Evolutionary conservation across 2,797 vertebrate species (phyloP).

Genomic region (Eutrigla gurnardus): DNA sequence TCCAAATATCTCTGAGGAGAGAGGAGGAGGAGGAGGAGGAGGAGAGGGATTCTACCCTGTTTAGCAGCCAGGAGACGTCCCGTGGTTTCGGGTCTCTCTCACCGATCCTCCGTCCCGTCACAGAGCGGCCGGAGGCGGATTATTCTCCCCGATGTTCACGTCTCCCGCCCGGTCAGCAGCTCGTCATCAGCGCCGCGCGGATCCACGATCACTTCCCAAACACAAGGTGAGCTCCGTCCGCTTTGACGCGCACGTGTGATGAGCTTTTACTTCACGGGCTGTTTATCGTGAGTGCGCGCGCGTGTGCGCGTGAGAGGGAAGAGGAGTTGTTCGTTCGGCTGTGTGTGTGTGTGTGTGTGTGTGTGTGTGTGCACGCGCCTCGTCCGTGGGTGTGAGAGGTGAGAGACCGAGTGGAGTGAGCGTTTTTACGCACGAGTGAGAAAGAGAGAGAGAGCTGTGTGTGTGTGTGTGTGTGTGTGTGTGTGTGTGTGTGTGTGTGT

Average conservation of each 20-base stretch:
- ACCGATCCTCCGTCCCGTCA: background rate
- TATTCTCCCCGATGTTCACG: conserved; percentile 43
- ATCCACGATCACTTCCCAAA: conserved; percentile 38
- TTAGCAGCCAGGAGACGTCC: conserved; percentile 19
- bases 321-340: background rate
- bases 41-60: conserved; percentile 7
- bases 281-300: background rate
- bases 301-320: background rate
- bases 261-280: conserved; percentile 36
- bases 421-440: conserved; percentile 50
- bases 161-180: conserved; percentile 22
- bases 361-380: background rate
- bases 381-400: conserved; percentile 39
- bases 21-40: background rate
- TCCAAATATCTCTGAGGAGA: conserved; percentile 25
- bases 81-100: background rate
- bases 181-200: conserved; percentile 16
- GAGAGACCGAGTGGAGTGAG: conserved; percentile 46
- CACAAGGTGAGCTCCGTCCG: conserved; percentile 45
- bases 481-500: background rate
- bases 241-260: conserved; percentile 12
- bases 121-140: conserved; percentile 37
- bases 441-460: background rate
- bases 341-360: too few relatives aligned
- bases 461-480: background rate